Percentiles rank a stretch among this genome's conserved stretches.
phyloP scores from a whole-genome alignment of 1,140 invertebrate genomes.

The Gonatopus flavifemur region DNA sequence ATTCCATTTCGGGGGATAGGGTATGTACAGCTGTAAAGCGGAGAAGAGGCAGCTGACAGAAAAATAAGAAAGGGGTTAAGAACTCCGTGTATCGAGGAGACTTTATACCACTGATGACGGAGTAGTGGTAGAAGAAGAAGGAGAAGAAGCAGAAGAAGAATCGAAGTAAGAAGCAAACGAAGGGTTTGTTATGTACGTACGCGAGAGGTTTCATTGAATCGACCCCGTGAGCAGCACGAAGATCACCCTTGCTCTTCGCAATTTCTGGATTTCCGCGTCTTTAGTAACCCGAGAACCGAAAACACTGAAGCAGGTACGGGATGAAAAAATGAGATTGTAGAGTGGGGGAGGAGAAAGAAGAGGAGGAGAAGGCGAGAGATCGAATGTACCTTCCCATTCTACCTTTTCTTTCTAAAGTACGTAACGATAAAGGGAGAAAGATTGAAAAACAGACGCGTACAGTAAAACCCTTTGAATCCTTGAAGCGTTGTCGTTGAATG shows the following conservation, averaged over 20 bases:
- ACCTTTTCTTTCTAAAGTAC: too few relatives aligned
- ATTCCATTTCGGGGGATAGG: too few relatives aligned
- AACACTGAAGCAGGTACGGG: slow-evolving; percentile 52
- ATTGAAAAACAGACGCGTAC: too few relatives aligned
- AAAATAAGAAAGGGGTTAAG: slow-evolving; percentile 29
- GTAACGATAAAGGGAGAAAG: neutral
- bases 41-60: slow-evolving; percentile 24
- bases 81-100: slow-evolving; percentile 22
- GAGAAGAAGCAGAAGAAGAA: too few relatives aligned
- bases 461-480: slow-evolving; percentile 48
- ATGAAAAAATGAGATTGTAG: slow-evolving; percentile 3
- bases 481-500: slow-evolving; percentile 18
- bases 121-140: too few relatives aligned
- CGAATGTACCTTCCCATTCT: slow-evolving; percentile 33
- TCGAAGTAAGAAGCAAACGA: too few relatives aligned
- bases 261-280: slow-evolving; percentile 58
- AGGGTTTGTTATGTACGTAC: too few relatives aligned
- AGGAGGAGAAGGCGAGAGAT: neutral
- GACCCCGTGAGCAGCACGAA: too few relatives aligned
- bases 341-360: neutral
- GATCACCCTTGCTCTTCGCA: slow-evolving; percentile 38
- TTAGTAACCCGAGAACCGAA: slow-evolving; percentile 56
- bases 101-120: too few relatives aligned
- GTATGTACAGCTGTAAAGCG: too few relatives aligned
- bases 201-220: too few relatives aligned